phyloP scores from a whole-genome alignment of 2,888 invertebrate species.

The Sisyra terminalis region DNA sequence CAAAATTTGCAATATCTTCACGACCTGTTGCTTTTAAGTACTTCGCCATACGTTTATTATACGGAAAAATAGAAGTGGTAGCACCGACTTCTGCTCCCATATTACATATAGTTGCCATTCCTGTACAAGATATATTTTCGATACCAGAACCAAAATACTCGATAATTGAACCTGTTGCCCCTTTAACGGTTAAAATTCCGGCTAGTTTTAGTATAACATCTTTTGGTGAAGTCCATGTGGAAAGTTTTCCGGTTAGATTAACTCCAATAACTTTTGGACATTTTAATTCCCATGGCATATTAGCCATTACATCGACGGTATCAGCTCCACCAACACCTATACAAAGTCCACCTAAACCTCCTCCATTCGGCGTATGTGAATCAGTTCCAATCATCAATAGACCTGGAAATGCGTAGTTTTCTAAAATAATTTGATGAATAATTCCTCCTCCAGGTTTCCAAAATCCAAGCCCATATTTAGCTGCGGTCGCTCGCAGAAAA shows the following conservation, averaged over 20 bases:
- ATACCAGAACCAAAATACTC: constrained; percentile 97
- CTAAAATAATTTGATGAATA: constrained; percentile 97
- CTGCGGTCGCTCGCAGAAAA: constrained; percentile 83
- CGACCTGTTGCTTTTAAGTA: constrained; percentile 81
- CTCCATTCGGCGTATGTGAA: constrained; percentile 98
- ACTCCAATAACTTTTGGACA: constrained; percentile 99
- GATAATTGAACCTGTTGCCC: constrained; percentile 97
- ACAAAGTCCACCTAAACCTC: constrained; percentile 93
- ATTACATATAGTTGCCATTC: constrained; percentile 99
- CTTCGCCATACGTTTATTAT: constrained; percentile 85
- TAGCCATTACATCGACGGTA: constrained; percentile 99
- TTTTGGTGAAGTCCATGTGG: constrained; percentile 98
- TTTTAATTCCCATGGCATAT: constrained; percentile 97
- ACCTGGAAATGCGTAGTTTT: constrained; percentile 99
- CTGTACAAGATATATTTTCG: constrained; percentile 97
- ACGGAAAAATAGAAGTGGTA: constrained; percentile 95
- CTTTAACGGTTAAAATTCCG: constrained; percentile 96
- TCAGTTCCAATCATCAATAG: constrained; percentile 97
- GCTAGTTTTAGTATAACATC: constrained; percentile 93
- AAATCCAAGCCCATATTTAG: constrained; percentile 98
- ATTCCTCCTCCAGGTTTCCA: constrained; percentile 99
- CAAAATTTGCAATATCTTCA: constrained; percentile 51
- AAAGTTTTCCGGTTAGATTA: constrained; percentile 76
- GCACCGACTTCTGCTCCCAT: constrained; percentile 99
- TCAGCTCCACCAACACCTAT: constrained; percentile 99